phyloP scores from a whole-genome alignment of 2,888 invertebrate genomes.

The Onchidella celtica region DNA sequence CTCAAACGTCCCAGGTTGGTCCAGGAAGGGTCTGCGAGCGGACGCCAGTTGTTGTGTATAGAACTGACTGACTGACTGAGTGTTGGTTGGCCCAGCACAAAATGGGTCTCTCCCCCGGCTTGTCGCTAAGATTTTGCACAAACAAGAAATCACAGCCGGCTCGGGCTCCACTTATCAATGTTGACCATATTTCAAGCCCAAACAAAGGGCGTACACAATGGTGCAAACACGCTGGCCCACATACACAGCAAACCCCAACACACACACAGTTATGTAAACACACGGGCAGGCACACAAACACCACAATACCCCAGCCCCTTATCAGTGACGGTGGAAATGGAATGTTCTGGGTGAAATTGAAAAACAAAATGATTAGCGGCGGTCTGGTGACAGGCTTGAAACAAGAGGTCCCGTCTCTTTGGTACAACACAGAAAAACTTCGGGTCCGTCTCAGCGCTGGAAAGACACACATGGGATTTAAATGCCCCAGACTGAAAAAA shows the following conservation, averaged over 20 bases:
- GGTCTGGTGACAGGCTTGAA: neutral
- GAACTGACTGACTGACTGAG: neutral
- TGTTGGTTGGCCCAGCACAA: too few species aligned
- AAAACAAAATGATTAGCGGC: constrained; percentile 2
- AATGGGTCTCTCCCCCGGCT: too few species aligned
- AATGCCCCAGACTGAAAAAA: too few species aligned
- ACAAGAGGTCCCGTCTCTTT: neutral
- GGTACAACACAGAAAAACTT: neutral
- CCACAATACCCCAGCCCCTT: constrained; percentile 18
- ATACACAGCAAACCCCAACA: neutral
- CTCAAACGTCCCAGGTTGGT: too few species aligned
- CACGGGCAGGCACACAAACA: too few species aligned
- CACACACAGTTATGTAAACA: too few species aligned
- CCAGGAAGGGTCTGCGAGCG: too few species aligned
- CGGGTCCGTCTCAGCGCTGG: too few species aligned
- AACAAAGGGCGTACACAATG: constrained; percentile 27
- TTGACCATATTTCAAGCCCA: constrained; percentile 31
- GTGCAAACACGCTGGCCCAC: constrained; percentile 8
- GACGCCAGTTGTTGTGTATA: constrained; percentile 12
- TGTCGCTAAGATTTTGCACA: constrained; percentile 25
- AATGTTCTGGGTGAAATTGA: neutral
- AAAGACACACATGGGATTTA: too few species aligned
- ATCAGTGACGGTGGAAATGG: neutral
- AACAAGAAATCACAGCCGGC: constrained; percentile 31
- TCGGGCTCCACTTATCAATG: constrained; percentile 42